These are phyloP conservation scores for Dryobotodes eremita DNA, from an alignment of 2,888 invertebrate species.

Conservation along the genomic window DNA sequence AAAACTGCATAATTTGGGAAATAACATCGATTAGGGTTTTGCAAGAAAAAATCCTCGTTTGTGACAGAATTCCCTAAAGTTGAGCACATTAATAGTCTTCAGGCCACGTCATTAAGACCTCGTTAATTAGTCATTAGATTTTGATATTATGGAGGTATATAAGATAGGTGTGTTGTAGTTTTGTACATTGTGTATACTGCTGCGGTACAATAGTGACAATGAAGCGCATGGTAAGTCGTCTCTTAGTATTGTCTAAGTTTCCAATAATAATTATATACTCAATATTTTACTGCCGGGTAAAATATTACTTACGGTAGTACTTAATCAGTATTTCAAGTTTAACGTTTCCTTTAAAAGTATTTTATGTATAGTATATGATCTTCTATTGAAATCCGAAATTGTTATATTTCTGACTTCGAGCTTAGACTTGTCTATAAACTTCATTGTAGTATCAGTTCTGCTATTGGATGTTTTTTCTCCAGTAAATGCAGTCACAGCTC, in stretches of 20 bases:
- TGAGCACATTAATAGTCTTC: constrained; percentile 20
- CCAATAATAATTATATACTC: too few relatives aligned
- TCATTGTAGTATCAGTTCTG: not conserved
- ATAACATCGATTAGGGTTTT: constrained; percentile 42
- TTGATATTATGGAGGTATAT: constrained; percentile 52
- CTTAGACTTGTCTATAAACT: not conserved
- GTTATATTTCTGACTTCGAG: too few relatives aligned
- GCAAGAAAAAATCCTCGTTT: constrained; percentile 30
- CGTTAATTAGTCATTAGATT: constrained; percentile 50
- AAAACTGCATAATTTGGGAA: constrained; percentile 40
- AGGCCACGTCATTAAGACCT: constrained; percentile 46
- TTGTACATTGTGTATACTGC: constrained; percentile 41
- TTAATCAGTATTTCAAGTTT: not conserved
- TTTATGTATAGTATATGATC: too few relatives aligned
- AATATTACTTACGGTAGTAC: too few relatives aligned
- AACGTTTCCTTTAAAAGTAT: not conserved
- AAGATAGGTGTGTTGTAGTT: constrained; percentile 35
- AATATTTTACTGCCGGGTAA: too few relatives aligned
- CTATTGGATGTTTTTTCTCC: not conserved
- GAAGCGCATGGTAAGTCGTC: constrained; percentile 61
- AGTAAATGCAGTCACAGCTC: not conserved
- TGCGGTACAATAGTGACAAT: constrained; percentile 50
- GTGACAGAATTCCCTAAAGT: constrained; percentile 46
- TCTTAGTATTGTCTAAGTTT: not conserved
- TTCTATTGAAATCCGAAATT: too few relatives aligned